A percentile compares a stretch with the other conserved stretches of the same genome.
These are phyloP conservation scores for Abrostola tripartita DNA, from an alignment of 2,888 invertebrate genomes.

Conservation along the genomic window DNA sequence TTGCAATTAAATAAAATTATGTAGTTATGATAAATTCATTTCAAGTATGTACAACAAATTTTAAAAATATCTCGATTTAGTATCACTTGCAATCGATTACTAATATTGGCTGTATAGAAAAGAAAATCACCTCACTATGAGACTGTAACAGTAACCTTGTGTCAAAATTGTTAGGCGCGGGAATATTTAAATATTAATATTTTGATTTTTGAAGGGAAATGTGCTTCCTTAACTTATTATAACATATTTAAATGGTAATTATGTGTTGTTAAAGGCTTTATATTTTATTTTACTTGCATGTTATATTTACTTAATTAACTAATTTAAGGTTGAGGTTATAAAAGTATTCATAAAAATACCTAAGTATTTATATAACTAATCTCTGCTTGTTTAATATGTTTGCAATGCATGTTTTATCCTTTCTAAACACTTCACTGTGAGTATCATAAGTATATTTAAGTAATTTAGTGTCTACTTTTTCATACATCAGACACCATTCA, in stretches of 20 bases:
- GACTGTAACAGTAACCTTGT: not conserved
- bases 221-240: slow-evolving; percentile 18
- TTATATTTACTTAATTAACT: not conserved
- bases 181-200: slow-evolving; percentile 15
- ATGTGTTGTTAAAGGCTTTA: slow-evolving; percentile 6
- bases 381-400: slow-evolving; percentile 36
- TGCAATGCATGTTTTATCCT: slow-evolving; percentile 40
- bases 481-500: slow-evolving; percentile 39
- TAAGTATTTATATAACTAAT: not conserved
- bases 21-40: slow-evolving; percentile 4
- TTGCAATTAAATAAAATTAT: not conserved
- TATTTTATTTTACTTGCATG: slow-evolving; percentile 16
- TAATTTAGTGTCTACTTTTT: slow-evolving; percentile 34
- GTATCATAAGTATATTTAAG: slow-evolving; percentile 48
- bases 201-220: not conserved
- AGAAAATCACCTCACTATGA: slow-evolving; percentile 30
- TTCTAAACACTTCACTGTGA: slow-evolving; percentile 49
- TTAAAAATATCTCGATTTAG: slow-evolving; percentile 23
- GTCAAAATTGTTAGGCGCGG: slow-evolving; percentile 21
- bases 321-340: slow-evolving; percentile 1
- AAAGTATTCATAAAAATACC: too few species aligned
- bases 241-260: not conserved
- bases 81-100: slow-evolving; percentile 24
- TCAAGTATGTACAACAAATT: slow-evolving; percentile 3
- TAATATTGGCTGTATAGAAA: slow-evolving; percentile 15